These are phyloP conservation scores for Narcine bancroftii DNA, from an alignment of 2,113 vertebrate genomes.

Conservation along the genomic window DNA sequence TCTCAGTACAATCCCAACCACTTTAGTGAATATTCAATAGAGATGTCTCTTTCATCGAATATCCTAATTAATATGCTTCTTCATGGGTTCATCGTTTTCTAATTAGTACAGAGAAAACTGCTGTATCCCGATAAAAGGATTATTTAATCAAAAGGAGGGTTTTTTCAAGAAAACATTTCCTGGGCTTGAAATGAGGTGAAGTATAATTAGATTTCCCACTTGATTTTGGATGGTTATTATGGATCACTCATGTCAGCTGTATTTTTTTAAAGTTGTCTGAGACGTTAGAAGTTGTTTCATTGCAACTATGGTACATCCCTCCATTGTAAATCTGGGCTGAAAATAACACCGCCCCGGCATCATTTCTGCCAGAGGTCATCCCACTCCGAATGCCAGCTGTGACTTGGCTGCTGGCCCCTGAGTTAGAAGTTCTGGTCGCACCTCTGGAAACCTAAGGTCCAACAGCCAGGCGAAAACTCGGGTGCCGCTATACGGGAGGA, in stretches of 20 bases:
- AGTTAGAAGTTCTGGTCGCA: not conserved
- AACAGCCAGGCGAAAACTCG: not conserved
- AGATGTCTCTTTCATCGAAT: not conserved
- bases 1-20: not conserved
- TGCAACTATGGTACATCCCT: not conserved
- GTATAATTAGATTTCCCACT: conserved; percentile 25
- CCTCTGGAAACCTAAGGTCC: not conserved
- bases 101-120: conserved; percentile 28
- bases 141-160: not conserved
- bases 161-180: not conserved
- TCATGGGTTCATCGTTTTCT: conserved; percentile 18
- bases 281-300: not conserved
- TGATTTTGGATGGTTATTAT: not conserved
- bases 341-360: no score
- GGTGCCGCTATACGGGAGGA: not conserved
- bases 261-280: not conserved
- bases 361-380: no score
- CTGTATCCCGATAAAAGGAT: conserved; percentile 8
- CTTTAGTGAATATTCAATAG: not conserved
- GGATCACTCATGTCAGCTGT: no score
- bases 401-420: not conserved
- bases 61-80: conserved; percentile 8
- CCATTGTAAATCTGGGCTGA: not conserved
- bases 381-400: no score
- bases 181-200: not conserved